A percentile compares a stretch with the other conserved stretches of the same genome.
These are phyloP conservation scores for Galagoides demidoff DNA, from an alignment of 2,797 vertebrate species.

Conservation along the genomic window DNA sequence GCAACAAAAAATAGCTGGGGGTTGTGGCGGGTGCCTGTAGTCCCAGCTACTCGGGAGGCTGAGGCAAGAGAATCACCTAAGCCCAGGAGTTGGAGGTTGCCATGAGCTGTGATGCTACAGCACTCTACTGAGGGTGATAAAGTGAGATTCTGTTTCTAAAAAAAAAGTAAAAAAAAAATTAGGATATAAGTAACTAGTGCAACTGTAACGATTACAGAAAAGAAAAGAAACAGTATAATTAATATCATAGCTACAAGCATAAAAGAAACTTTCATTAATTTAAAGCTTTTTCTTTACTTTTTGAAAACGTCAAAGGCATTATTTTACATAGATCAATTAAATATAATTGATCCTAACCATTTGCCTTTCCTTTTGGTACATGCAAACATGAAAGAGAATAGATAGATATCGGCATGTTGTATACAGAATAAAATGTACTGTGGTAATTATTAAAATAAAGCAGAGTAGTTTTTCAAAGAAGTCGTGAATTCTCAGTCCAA, in stretches of 20 bases:
- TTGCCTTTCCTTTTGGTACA: constrained; percentile 15
- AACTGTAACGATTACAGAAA: background rate
- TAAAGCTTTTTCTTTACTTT: constrained; percentile 1
- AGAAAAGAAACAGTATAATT: background rate
- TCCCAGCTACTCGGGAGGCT: too few relatives aligned
- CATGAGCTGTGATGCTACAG: too few relatives aligned
- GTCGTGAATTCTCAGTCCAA: constrained; percentile 63
- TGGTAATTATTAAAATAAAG: constrained; percentile 29
- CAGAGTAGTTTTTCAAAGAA: constrained; percentile 58
- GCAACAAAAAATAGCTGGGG: too few relatives aligned
- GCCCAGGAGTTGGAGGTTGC: too few relatives aligned
- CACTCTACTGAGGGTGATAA: too few relatives aligned
- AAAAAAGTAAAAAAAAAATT: background rate
- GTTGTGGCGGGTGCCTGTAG: too few relatives aligned
- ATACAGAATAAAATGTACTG: background rate
- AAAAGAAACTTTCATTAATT: constrained; percentile 59
- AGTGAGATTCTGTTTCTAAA: too few relatives aligned
- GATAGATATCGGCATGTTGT: background rate
- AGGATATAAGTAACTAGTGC: background rate
- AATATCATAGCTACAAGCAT: constrained; percentile 27
- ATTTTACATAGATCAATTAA: background rate
- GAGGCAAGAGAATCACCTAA: too few relatives aligned
- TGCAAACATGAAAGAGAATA: constrained; percentile 11
- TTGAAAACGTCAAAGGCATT: constrained; percentile 13
- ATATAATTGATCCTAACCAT: background rate